Percentiles rank a stretch among this genome's conserved stretches.
Conservation (phyloP, 2,113 vertebrate genomes). For the Albula goreensis region DNA sequence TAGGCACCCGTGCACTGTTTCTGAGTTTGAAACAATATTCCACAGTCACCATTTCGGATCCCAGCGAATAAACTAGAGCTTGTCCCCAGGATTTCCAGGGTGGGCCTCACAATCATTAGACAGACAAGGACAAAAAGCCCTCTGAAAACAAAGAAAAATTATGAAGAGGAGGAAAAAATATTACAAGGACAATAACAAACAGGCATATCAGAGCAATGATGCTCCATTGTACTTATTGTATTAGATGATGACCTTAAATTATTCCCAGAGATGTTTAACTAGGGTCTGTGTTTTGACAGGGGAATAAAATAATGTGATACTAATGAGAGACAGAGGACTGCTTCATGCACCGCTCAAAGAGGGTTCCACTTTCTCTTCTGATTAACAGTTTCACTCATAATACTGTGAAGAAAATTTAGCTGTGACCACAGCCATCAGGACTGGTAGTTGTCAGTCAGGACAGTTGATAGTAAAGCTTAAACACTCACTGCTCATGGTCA, state of each 20-base stretch:
- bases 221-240: slow-evolving; percentile 22
- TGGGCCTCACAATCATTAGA: slow-evolving; percentile 56
- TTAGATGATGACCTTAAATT: slow-evolving; percentile 49
- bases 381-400: background rate
- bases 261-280: slow-evolving; percentile 25
- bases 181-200: slow-evolving; percentile 57
- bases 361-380: background rate
- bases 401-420: background rate
- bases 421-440: background rate
- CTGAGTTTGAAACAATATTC: slow-evolving; percentile 56
- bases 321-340: slow-evolving; percentile 1
- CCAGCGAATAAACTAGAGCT: slow-evolving; percentile 39
- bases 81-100: slow-evolving; percentile 54
- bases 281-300: slow-evolving; percentile 41
- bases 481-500: background rate
- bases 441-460: background rate
- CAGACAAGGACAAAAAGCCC: slow-evolving; percentile 52
- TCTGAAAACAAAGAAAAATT: slow-evolving; percentile 41
- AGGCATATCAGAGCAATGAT: slow-evolving; percentile 53
- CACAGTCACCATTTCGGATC: slow-evolving; percentile 40
- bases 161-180: slow-evolving; percentile 49
- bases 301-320: slow-evolving; percentile 40
- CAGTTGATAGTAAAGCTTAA: background rate
- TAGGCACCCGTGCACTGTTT: slow-evolving; percentile 55
- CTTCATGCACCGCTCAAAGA: background rate